Evolutionary conservation across 2,113 vertebrate species (phyloP).

Genomic region (Ciconia boyciana): DNA sequence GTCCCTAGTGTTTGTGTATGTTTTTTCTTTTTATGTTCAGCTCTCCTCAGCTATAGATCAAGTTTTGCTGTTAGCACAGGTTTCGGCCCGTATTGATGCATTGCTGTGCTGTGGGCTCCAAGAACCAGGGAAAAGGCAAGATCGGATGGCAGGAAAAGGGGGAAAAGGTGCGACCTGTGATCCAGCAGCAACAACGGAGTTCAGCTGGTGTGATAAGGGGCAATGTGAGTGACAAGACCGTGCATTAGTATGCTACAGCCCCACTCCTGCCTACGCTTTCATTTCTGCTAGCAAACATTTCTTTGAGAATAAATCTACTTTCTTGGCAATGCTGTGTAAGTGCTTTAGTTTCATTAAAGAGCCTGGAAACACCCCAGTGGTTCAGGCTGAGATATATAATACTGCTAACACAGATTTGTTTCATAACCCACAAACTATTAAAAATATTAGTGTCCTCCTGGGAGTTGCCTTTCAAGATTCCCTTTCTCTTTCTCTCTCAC

Average conservation of each 20-base stretch:
- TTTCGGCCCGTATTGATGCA: not conserved
- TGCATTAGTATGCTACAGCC: conserved; percentile 15
- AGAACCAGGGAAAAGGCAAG: not conserved
- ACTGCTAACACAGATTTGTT: conserved; percentile 81
- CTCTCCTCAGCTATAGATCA: conserved; percentile 13
- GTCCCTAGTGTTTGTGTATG: conserved; percentile 50
- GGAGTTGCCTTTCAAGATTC: conserved; percentile 77
- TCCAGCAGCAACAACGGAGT: not conserved
- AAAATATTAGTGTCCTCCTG: conserved; percentile 79
- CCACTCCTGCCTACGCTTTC: conserved; percentile 11
- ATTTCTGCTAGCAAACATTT: conserved; percentile 71
- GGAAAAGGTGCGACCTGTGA: not conserved
- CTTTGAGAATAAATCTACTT: conserved; percentile 75
- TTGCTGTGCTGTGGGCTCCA: not conserved
- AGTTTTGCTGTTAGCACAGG: not conserved
- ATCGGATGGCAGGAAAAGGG: not conserved
- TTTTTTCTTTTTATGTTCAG: conserved; percentile 29
- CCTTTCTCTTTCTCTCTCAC: conserved; percentile 71
- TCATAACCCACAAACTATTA: conserved; percentile 82
- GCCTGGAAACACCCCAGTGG: conserved; percentile 76
- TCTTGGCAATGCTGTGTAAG: conserved; percentile 68
- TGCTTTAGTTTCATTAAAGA: conserved; percentile 79
- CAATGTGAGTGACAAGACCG: not conserved
- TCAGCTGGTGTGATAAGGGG: not conserved
- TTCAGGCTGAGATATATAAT: conserved; percentile 76